Evolutionary conservation across 1,140 invertebrate species (phyloP).

Genomic region (Tetragonula clypearis): DNA sequence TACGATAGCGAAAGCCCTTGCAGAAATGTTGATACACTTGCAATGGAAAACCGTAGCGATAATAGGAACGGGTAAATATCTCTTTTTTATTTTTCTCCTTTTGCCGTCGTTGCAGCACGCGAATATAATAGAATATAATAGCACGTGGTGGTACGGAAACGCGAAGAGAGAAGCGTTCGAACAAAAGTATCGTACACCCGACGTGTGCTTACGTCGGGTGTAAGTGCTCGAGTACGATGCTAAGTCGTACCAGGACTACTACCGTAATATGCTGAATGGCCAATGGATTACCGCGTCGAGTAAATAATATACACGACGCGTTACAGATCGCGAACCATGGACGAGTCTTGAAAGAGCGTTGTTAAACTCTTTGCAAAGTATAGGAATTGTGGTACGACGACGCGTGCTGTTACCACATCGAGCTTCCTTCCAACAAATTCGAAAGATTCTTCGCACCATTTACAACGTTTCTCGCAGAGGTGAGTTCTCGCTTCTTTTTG

Average conservation of each 20-base stretch:
- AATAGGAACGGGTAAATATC: constrained; percentile 75
- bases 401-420: constrained; percentile 75
- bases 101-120: too few relatives aligned
- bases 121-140: too few relatives aligned
- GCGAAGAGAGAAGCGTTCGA: too few relatives aligned
- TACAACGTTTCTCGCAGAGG: constrained; percentile 77
- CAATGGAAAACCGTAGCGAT: constrained; percentile 77
- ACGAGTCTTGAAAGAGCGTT: constrained; percentile 74
- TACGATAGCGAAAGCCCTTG: constrained; percentile 73
- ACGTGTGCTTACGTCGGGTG: too few relatives aligned
- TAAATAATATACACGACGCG: not conserved
- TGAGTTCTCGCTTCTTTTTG: constrained; percentile 48
- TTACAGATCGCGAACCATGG: constrained; percentile 80
- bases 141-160: too few relatives aligned
- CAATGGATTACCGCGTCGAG: too few relatives aligned
- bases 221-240: too few relatives aligned
- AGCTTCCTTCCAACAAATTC: constrained; percentile 70
- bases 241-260: too few relatives aligned
- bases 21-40: constrained; percentile 76
- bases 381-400: constrained; percentile 78
- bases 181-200: too few relatives aligned
- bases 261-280: too few relatives aligned
- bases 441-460: constrained; percentile 70
- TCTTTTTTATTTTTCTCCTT: not conserved
- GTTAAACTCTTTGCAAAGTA: constrained; percentile 72